A percentile compares a stretch with the other conserved stretches of the same genome.
Conservation (phyloP, 2,113 vertebrate species). For the Azemiops feae region DNA sequence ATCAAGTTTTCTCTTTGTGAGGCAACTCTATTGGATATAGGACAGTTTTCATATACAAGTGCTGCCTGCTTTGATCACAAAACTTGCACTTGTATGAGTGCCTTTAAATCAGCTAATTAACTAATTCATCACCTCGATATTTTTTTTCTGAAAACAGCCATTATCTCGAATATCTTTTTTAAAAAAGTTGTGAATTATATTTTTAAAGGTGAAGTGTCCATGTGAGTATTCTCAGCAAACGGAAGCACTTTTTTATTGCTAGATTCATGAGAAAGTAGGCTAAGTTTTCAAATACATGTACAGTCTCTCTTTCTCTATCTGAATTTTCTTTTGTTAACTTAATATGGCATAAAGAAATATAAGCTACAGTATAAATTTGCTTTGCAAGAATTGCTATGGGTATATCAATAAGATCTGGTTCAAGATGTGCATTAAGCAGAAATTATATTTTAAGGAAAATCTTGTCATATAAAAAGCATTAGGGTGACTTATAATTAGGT, state of each 20-base stretch:
- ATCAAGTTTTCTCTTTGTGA: neutral
- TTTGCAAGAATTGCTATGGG: neutral
- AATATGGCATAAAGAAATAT: neutral
- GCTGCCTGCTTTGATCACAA: neutral
- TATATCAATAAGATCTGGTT: neutral
- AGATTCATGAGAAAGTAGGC: neutral
- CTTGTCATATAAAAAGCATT: constrained; percentile 46
- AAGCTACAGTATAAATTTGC: neutral
- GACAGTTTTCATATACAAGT: neutral
- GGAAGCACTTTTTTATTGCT: neutral
- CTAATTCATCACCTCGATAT: neutral
- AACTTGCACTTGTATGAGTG: neutral
- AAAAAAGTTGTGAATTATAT: neutral
- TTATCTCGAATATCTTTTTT: neutral
- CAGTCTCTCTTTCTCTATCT: neutral
- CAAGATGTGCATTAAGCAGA: constrained; percentile 38
- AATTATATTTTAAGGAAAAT: constrained; percentile 58
- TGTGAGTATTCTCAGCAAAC: neutral
- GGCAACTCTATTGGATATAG: neutral
- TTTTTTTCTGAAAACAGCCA: neutral
- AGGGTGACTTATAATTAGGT: constrained; percentile 45
- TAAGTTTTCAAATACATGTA: neutral
- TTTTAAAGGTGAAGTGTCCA: neutral
- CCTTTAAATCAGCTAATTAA: neutral
- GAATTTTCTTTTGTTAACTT: neutral